phyloP scores from a whole-genome alignment of 2,888 invertebrate genomes.

The Tinea trinotella region DNA sequence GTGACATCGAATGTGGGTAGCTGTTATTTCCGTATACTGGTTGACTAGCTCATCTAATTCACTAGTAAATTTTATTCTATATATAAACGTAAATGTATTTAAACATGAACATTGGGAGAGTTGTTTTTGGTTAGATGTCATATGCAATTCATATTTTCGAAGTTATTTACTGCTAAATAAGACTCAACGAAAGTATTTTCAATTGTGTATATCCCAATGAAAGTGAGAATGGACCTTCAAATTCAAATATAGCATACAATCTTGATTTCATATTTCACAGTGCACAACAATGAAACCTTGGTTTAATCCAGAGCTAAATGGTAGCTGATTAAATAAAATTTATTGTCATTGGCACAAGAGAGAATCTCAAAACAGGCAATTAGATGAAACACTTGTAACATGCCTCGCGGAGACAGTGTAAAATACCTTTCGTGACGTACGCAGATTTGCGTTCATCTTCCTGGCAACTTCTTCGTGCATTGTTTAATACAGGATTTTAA shows the following conservation, averaged over 20 bases:
- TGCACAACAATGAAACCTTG: not conserved
- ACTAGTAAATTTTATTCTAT: not conserved
- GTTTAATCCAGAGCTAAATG: not conserved
- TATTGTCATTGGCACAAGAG: conserved; percentile 53
- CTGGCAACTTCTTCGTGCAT: conserved; percentile 45
- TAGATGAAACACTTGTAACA: conserved; percentile 52
- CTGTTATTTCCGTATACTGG: conserved; percentile 14
- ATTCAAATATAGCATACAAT: too few species aligned
- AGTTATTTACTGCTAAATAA: too few species aligned
- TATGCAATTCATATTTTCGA: too few species aligned
- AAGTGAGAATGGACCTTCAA: too few species aligned
- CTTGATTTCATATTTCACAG: too few species aligned
- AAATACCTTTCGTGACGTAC: conserved; percentile 39
- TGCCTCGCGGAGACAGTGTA: conserved; percentile 42
- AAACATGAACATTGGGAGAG: too few species aligned
- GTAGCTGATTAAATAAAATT: conserved; percentile 48
- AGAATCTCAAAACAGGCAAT: conserved; percentile 40
- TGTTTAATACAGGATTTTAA: too few species aligned
- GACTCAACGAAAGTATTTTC: too few species aligned
- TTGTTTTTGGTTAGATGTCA: too few species aligned
- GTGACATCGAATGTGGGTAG: conserved; percentile 7
- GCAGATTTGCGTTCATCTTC: conserved; percentile 25
- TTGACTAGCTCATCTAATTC: not conserved
- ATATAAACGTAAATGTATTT: too few species aligned
- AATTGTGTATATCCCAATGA: too few species aligned